Conservation (phyloP, 2,113 vertebrate genomes). For the Gambusia affinis region DNA sequence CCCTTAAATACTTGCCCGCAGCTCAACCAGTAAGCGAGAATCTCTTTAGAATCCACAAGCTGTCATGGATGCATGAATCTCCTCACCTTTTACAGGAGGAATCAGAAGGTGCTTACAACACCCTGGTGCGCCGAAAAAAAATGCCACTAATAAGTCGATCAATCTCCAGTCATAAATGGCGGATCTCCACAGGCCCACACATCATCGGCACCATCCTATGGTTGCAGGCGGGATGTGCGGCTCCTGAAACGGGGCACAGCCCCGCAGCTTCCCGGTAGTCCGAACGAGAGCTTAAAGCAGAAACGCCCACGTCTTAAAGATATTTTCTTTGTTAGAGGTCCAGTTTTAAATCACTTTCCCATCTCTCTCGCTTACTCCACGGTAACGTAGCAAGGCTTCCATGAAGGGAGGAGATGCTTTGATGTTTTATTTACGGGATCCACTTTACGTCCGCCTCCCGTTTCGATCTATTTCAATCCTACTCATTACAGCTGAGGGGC, state of each 20-base stretch:
- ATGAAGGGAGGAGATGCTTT: conserved; percentile 24
- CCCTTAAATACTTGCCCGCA: background rate
- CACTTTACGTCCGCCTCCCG: conserved; percentile 24
- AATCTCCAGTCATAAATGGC: conserved; percentile 31
- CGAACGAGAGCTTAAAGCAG: background rate
- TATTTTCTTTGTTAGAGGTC: background rate
- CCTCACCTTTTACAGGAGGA: background rate
- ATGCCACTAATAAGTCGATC: conserved; percentile 1
- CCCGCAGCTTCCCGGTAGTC: conserved; percentile 17
- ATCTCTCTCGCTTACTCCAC: background rate
- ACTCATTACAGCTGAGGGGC: background rate
- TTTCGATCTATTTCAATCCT: conserved; percentile 11
- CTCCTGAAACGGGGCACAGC: conserved; percentile 28
- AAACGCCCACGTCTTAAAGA: background rate
- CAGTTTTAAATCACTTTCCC: background rate
- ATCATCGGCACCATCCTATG: conserved; percentile 34
- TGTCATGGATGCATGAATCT: background rate
- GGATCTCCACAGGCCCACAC: conserved; percentile 43
- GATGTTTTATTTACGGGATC: conserved; percentile 70
- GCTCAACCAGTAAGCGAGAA: background rate
- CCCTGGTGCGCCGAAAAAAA: background rate
- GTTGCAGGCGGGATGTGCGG: conserved; percentile 31
- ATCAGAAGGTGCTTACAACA: background rate
- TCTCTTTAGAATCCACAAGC: too few species aligned
- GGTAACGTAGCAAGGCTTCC: background rate